These are phyloP conservation scores for Manis javanica DNA, from an alignment of 2,797 vertebrate species.

Conservation along the genomic window DNA sequence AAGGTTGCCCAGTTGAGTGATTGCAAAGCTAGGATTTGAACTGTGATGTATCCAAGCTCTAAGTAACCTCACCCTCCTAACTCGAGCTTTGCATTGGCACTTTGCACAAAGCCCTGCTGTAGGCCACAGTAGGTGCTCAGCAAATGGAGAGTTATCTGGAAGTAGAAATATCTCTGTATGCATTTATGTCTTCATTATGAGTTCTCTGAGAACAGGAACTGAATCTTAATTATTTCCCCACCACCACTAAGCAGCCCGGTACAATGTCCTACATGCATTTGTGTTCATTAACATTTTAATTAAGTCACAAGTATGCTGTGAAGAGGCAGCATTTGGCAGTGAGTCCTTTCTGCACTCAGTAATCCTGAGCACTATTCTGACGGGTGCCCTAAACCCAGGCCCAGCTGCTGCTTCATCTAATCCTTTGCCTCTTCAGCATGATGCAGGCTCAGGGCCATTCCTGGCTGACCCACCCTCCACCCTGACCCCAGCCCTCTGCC, in stretches of 20 bases:
- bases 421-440: slow-evolving; percentile 63
- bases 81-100: background rate
- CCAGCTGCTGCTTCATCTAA: slow-evolving; percentile 45
- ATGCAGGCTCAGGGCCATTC: slow-evolving; percentile 38
- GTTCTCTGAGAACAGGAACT: background rate
- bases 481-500: slow-evolving; percentile 58
- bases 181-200: background rate
- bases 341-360: slow-evolving; percentile 42
- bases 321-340: slow-evolving; percentile 43
- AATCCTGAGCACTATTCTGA: slow-evolving; percentile 29
- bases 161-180: background rate
- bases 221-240: background rate
- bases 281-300: slow-evolving; percentile 32
- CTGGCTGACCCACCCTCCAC: slow-evolving; percentile 68
- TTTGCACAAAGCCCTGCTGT: background rate
- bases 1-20: background rate
- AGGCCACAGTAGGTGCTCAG: background rate
- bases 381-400: background rate
- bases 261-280: background rate
- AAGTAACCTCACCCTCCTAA: background rate
- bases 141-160: background rate
- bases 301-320: slow-evolving; percentile 8
- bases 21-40: background rate
- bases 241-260: background rate
- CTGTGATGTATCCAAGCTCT: background rate